Evolutionary conservation across 2,113 vertebrate species (phyloP).

Genomic region (Camelus dromedarius): DNA sequence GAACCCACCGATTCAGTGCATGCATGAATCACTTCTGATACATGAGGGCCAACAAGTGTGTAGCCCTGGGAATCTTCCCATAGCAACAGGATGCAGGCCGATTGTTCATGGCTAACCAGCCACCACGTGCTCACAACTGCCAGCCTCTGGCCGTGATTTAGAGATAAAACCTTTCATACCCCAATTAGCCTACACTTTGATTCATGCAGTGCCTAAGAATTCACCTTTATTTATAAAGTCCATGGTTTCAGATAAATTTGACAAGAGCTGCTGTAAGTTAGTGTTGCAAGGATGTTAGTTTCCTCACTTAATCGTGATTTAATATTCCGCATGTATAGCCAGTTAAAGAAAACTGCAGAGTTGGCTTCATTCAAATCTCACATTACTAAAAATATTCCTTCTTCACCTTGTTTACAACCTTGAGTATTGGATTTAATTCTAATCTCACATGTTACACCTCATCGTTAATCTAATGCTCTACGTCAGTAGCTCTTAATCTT

Average conservation of each 20-base stretch:
- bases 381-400: background rate
- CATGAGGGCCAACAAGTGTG: background rate
- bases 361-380: background rate
- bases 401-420: slow-evolving; percentile 35
- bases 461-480: background rate
- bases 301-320: slow-evolving; percentile 39
- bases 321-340: slow-evolving; percentile 2
- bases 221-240: slow-evolving; percentile 64
- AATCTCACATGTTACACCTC: background rate
- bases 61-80: slow-evolving; percentile 13
- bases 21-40: slow-evolving; percentile 8
- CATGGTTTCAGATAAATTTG: slow-evolving; percentile 37
- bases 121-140: slow-evolving; percentile 53
- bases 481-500: slow-evolving; percentile 4
- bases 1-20: background rate
- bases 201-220: slow-evolving; percentile 37
- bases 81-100: background rate
- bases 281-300: background rate
- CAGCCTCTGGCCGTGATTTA: slow-evolving; percentile 47
- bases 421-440: slow-evolving; percentile 9
- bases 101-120: background rate
- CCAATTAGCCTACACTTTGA: slow-evolving; percentile 56
- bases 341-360: slow-evolving; percentile 30
- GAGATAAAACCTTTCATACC: slow-evolving; percentile 55
- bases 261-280: slow-evolving; percentile 53